Conservation (phyloP, 2,888 invertebrate species). For the Sminthurinus aureus region DNA sequence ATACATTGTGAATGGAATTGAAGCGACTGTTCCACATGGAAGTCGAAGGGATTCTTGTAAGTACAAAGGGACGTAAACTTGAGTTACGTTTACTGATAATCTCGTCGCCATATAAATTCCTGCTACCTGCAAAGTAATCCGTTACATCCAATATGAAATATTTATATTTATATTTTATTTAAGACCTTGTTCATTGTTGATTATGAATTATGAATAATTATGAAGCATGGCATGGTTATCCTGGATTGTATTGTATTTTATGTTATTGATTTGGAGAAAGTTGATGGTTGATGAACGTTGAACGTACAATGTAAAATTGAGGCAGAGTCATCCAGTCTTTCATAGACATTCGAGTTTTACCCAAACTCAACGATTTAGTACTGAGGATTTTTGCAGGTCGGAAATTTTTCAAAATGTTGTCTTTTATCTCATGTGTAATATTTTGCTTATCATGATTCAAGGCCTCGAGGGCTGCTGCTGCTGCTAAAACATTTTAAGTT, state of each 20-base stretch:
- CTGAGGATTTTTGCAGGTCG: conserved; percentile 36
- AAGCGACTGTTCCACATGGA: conserved; percentile 77
- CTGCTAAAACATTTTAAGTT: too few species aligned
- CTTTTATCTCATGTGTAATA: not conserved
- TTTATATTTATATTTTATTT: too few species aligned
- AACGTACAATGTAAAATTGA: conserved; percentile 53
- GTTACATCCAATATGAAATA: too few species aligned
- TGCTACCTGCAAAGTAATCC: conserved; percentile 70
- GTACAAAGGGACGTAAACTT: conserved; percentile 86
- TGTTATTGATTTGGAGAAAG: too few species aligned
- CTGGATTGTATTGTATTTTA: too few species aligned
- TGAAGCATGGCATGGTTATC: too few species aligned
- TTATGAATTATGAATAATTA: too few species aligned
- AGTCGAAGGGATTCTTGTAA: conserved; percentile 78
- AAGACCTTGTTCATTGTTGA: too few species aligned
- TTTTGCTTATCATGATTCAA: not conserved
- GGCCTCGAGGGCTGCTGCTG: not conserved
- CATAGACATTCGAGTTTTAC: conserved; percentile 50
- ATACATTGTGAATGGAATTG: conserved; percentile 84
- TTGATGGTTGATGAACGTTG: not conserved
- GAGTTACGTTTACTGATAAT: conserved; percentile 83
- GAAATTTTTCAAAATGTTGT: conserved; percentile 15
- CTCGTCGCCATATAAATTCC: conserved; percentile 87
- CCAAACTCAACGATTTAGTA: conserved; percentile 50
- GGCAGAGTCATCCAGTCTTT: conserved; percentile 55